Conservation (phyloP, 2,888 invertebrate genomes). For the Cheilosia pagana region DNA sequence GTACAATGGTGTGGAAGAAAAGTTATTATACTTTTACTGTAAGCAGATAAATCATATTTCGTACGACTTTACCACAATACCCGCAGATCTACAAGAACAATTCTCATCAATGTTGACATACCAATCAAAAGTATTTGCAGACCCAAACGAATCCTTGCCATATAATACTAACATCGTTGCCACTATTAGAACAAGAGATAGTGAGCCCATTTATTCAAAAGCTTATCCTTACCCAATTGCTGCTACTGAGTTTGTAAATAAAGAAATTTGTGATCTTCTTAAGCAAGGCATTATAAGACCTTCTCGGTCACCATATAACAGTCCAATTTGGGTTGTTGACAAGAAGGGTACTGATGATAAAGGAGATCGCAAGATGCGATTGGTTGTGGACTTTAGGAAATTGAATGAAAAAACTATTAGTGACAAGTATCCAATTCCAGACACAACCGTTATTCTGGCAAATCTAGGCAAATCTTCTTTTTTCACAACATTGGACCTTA, state of each 20-base stretch:
- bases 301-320: slow-evolving; percentile 46
- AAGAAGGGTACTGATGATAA: slow-evolving; percentile 33
- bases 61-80: not conserved
- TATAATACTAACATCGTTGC: slow-evolving; percentile 63
- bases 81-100: not conserved
- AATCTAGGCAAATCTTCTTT: slow-evolving; percentile 23
- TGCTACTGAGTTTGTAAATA: slow-evolving; percentile 33
- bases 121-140: slow-evolving; percentile 29
- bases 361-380: slow-evolving; percentile 43
- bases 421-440: slow-evolving; percentile 34
- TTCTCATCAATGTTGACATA: slow-evolving; percentile 1
- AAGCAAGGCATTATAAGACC: slow-evolving; percentile 26
- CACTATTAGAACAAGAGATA: slow-evolving; percentile 36
- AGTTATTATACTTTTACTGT: slow-evolving; percentile 10
- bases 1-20: slow-evolving; percentile 8
- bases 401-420: slow-evolving; percentile 30
- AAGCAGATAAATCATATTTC: slow-evolving; percentile 20
- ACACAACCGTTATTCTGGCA: slow-evolving; percentile 8
- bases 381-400: slow-evolving; percentile 46
- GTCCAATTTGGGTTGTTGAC: slow-evolving; percentile 40
- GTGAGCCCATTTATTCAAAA: slow-evolving; percentile 52
- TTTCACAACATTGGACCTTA: slow-evolving; percentile 20
- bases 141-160: slow-evolving; percentile 29
- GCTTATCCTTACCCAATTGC: slow-evolving; percentile 37
- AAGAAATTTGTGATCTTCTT: slow-evolving; percentile 21